Percentiles rank a stretch among this genome's conserved stretches.
Evolutionary conservation across 2,797 vertebrate genomes (phyloP).

Genomic region (Mormyrops attenuatus): DNA sequence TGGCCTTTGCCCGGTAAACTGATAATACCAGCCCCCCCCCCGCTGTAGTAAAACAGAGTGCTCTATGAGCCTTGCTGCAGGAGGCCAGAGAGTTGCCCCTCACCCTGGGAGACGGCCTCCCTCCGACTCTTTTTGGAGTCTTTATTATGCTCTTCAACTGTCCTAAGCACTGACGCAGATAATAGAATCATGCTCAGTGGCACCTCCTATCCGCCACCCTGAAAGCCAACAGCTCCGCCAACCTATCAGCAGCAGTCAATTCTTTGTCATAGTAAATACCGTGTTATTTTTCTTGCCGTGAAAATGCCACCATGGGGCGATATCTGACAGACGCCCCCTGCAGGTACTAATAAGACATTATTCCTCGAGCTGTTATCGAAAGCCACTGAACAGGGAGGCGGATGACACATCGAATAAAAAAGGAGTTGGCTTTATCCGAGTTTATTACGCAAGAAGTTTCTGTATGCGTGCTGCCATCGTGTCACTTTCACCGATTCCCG

Average conservation of each 20-base stretch:
- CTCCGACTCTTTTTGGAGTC: slow-evolving; percentile 40
- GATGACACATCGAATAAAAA: not conserved
- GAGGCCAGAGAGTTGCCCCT: slow-evolving; percentile 36
- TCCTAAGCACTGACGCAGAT: slow-evolving; percentile 47
- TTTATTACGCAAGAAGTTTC: not conserved
- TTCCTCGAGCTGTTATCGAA: slow-evolving; percentile 55
- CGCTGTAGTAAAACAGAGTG: slow-evolving; percentile 47
- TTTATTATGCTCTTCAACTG: slow-evolving; percentile 57
- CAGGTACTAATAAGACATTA: slow-evolving; percentile 63
- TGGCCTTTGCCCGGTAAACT: slow-evolving; percentile 74
- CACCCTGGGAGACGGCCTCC: slow-evolving; percentile 38
- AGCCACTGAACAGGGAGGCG: slow-evolving; percentile 48
- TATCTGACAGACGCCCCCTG: slow-evolving; percentile 60
- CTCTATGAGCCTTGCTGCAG: not conserved
- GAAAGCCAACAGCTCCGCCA: slow-evolving; percentile 51
- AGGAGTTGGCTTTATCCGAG: not conserved
- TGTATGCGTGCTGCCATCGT: not conserved
- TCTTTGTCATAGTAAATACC: slow-evolving; percentile 47
- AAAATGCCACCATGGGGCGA: slow-evolving; percentile 47
- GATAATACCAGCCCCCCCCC: slow-evolving; percentile 57
- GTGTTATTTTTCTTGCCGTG: slow-evolving; percentile 46
- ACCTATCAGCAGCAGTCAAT: slow-evolving; percentile 42
- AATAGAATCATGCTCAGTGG: slow-evolving; percentile 54
- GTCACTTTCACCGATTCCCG: not conserved
- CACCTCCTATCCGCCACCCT: slow-evolving; percentile 51